phyloP scores from a whole-genome alignment of 2,113 vertebrate genomes.

The Corythaixoides concolor region DNA sequence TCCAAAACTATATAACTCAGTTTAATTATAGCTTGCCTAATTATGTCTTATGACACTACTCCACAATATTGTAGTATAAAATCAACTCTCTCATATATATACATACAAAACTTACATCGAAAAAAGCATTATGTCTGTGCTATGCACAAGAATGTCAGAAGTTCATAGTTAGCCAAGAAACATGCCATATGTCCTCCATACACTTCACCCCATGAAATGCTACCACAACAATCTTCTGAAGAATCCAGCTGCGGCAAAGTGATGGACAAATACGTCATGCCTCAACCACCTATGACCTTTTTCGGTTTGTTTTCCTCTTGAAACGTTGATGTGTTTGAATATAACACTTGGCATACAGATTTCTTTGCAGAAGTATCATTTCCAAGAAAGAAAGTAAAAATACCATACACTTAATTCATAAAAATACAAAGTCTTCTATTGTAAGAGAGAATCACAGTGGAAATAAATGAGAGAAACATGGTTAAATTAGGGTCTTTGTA shows the following conservation, averaged over 20 bases:
- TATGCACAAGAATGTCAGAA: neutral
- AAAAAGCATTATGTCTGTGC: neutral
- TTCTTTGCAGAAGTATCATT: neutral
- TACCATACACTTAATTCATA: neutral
- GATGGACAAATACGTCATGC: rapidly evolving
- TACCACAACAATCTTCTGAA: neutral
- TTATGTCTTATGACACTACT: neutral
- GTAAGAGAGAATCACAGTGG: neutral
- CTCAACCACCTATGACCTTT: neutral
- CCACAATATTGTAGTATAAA: neutral
- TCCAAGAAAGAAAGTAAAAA: neutral
- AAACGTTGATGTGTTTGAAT: neutral
- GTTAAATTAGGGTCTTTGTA: neutral
- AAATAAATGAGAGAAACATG: neutral
- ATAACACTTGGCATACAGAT: neutral
- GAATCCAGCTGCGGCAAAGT: neutral
- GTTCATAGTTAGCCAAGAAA: neutral
- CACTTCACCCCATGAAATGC: neutral
- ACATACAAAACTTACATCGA: neutral
- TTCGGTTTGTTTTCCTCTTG: neutral
- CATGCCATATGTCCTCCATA: neutral
- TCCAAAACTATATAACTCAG: slow-evolving; percentile 1
- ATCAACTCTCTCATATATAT: neutral
- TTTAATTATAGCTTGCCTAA: slow-evolving; percentile 48
- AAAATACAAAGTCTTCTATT: neutral